Conservation (phyloP, 2,113 vertebrate species). For the Rhabdomys dilectus region DNA sequence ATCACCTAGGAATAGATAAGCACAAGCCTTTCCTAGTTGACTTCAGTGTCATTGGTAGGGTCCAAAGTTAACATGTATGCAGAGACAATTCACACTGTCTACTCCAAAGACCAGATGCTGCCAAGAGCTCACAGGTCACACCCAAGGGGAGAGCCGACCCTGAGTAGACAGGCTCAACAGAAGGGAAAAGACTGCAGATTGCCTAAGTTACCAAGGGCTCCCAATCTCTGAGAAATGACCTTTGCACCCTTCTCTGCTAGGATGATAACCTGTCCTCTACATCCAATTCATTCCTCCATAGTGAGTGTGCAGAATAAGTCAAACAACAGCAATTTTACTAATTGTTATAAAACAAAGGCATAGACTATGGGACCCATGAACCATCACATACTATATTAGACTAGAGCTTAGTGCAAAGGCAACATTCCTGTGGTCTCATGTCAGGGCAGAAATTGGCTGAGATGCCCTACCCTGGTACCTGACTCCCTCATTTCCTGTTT, state of each 20-base stretch:
- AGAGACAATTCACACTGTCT: background rate
- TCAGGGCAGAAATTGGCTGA: background rate
- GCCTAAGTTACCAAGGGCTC: background rate
- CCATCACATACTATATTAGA: background rate
- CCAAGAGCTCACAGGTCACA: constrained; percentile 75
- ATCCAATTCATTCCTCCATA: background rate
- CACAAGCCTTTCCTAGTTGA: background rate
- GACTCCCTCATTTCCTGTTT: background rate
- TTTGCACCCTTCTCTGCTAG: background rate
- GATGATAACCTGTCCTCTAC: background rate
- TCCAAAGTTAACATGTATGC: background rate
- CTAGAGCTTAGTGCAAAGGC: background rate
- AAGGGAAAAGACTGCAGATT: background rate
- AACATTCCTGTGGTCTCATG: background rate
- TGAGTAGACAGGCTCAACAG: background rate
- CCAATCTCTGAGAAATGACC: background rate
- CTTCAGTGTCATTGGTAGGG: background rate
- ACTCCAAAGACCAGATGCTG: constrained; percentile 59
- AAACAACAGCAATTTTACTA: background rate
- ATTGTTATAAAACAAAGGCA: background rate
- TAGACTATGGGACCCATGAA: background rate
- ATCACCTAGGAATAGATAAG: rapidly evolving
- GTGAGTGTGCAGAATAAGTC: background rate
- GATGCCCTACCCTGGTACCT: background rate
- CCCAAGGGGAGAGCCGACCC: constrained; percentile 65